phyloP scores from a whole-genome alignment of 2,888 invertebrate genomes.

The Philonicus albiceps region DNA sequence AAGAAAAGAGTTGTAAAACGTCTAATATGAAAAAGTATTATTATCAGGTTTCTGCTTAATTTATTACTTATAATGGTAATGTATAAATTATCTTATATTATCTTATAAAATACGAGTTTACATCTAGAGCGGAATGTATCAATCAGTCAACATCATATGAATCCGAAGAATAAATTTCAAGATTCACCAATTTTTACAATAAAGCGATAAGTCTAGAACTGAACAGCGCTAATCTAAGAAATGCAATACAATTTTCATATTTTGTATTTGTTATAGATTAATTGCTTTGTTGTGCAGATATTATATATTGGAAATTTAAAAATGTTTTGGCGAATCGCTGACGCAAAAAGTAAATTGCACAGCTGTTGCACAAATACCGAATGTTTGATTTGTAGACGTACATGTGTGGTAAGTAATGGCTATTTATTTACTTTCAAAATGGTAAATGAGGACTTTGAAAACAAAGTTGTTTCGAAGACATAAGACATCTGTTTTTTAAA shows the following conservation, averaged over 20 bases:
- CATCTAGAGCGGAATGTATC: not conserved
- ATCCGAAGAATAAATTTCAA: not conserved
- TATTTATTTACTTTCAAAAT: not conserved
- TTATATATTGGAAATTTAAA: too few relatives aligned
- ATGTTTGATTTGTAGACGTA: not conserved
- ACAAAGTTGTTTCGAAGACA: not conserved
- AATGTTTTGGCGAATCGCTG: not conserved
- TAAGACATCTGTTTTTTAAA: not conserved
- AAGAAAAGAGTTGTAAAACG: too few relatives aligned
- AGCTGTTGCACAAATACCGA: not conserved
- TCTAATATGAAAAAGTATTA: not conserved
- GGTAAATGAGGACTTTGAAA: not conserved
- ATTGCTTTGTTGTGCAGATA: not conserved
- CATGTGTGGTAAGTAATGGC: not conserved
- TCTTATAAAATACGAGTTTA: not conserved
- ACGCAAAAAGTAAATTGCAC: not conserved
- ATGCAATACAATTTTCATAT: too few relatives aligned
- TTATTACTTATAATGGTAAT: not conserved
- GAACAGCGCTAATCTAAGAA: not conserved
- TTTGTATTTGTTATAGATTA: not conserved
- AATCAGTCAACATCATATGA: too few relatives aligned
- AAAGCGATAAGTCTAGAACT: not conserved
- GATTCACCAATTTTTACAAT: not conserved
- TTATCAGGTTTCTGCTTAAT: not conserved
- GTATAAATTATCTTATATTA: not conserved